Evolutionary conservation across 2,797 vertebrate species (phyloP).

Genomic region (Brachyrhaphis roseni): DNA sequence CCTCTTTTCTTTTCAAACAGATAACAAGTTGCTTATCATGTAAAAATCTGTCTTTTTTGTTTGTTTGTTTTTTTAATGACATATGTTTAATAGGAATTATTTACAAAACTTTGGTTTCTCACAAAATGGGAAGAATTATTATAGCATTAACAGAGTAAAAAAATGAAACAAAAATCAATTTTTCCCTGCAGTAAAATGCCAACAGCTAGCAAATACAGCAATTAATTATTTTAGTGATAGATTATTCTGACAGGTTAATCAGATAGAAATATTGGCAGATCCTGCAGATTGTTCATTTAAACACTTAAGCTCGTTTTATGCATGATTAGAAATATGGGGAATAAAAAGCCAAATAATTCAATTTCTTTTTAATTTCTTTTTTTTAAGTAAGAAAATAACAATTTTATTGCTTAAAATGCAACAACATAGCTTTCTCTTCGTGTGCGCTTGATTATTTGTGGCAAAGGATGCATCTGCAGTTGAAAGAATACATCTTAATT

Average conservation of each 20-base stretch:
- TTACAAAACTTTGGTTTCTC: neutral
- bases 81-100: neutral
- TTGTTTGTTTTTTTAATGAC: neutral
- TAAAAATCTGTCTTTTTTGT: neutral
- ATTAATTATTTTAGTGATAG: neutral
- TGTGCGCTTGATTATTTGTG: too few relatives aligned
- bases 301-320: neutral
- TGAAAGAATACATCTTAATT: too few relatives aligned
- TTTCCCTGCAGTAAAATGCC: neutral
- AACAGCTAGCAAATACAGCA: neutral
- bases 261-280: too few relatives aligned
- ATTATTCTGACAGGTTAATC: neutral
- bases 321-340: neutral
- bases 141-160: neutral
- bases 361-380: too few relatives aligned
- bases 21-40: neutral
- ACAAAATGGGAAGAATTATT: neutral
- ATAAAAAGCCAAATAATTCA: too few relatives aligned
- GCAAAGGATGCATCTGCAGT: too few relatives aligned
- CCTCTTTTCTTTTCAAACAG: neutral
- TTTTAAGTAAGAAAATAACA: too few relatives aligned
- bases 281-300: neutral
- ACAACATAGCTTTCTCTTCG: too few relatives aligned
- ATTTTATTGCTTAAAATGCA: too few relatives aligned
- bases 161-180: neutral